Evolutionary conservation across 2,113 vertebrate species (phyloP).

Genomic region (Tursiops truncatus): DNA sequence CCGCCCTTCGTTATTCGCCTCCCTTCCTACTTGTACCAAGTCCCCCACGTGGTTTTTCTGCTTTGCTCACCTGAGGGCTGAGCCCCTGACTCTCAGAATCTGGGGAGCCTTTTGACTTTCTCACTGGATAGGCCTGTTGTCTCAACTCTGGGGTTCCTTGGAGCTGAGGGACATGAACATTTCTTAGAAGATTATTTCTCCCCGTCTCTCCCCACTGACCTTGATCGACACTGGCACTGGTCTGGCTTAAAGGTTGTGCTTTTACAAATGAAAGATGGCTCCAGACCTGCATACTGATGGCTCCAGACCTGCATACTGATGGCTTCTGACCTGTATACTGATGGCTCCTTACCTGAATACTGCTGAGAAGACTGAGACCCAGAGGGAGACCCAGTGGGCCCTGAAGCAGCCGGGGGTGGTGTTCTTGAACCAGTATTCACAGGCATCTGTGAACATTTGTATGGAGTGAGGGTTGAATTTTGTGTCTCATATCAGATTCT

Average conservation of each 20-base stretch:
- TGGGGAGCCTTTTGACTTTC: not conserved
- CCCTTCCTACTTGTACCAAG: not conserved
- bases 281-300: not conserved
- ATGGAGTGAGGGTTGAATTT: not conserved
- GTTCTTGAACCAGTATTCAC: not conserved
- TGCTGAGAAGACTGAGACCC: not conserved
- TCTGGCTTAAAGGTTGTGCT: not conserved
- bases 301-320: not conserved
- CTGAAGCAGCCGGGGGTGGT: not conserved
- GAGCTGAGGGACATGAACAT: not conserved
- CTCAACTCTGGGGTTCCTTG: fast-evolving
- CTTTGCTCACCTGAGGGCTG: not conserved
- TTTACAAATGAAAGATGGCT: not conserved
- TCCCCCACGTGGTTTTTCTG: not conserved
- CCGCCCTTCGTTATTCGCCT: not conserved
- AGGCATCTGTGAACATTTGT: not conserved
- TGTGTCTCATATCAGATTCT: not conserved
- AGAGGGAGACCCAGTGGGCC: not conserved
- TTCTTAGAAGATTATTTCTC: not conserved
- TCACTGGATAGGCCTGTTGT: not conserved
- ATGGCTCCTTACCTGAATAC: not conserved
- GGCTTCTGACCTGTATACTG: not conserved
- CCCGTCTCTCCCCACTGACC: not conserved
- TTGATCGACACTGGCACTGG: not conserved
- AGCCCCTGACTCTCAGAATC: not conserved